phyloP scores from a whole-genome alignment of 2,888 invertebrate genomes.

The Limenitis camilla region DNA sequence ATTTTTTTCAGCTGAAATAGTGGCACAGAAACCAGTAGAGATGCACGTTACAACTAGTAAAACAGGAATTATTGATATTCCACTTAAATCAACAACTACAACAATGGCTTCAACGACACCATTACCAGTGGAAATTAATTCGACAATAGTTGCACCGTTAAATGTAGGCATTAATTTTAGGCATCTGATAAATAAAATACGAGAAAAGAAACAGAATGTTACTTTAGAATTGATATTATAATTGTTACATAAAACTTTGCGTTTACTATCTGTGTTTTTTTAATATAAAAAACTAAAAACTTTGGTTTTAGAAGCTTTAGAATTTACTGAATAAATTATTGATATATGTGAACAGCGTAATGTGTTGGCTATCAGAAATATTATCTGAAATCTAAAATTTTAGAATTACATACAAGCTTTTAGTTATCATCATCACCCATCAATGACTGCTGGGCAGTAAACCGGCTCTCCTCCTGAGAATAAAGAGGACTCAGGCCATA shows the following conservation, averaged over 20 bases:
- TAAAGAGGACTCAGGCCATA: too few species aligned
- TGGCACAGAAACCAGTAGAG: background rate
- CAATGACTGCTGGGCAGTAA: too few species aligned
- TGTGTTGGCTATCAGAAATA: too few species aligned
- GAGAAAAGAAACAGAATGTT: constrained; percentile 33
- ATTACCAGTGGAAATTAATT: background rate
- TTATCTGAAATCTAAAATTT: too few species aligned
- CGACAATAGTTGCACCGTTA: constrained; percentile 18
- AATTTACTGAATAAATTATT: too few species aligned
- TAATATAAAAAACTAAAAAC: background rate
- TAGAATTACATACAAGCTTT: too few species aligned
- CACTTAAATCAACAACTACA: too few species aligned
- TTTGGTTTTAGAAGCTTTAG: too few species aligned
- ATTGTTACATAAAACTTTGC: background rate
- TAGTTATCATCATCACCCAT: too few species aligned
- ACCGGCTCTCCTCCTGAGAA: too few species aligned
- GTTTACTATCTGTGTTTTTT: too few species aligned
- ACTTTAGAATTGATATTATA: constrained; percentile 39
- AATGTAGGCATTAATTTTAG: constrained; percentile 24
- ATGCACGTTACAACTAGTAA: background rate
- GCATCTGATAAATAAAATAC: constrained; percentile 34
- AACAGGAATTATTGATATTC: background rate
- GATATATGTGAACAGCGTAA: too few species aligned
- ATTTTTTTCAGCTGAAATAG: constrained; percentile 3
- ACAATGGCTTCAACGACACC: background rate